Base-by-base conservation (phyloP, 2,888 invertebrate genomes). In the Stegophylla sp. region DNA sequence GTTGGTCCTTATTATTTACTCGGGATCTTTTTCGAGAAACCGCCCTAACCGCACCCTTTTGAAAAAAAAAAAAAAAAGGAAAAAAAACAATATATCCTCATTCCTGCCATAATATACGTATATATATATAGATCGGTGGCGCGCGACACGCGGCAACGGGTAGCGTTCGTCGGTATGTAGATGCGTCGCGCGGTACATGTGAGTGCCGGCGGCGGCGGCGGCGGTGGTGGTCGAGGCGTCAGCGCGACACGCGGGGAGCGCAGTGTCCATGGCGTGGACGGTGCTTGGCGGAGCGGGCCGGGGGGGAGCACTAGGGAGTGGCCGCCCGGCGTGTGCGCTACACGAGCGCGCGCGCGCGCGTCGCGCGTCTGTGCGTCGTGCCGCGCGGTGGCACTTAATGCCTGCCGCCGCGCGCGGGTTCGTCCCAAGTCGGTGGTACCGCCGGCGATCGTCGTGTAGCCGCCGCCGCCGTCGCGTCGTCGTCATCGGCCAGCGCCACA, bases 301-400 rank as follows among this genome's bases (percentile, higher is more conserved):
- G n/a, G n/a, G n/a, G 26, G 45, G 20, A 53, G 34, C 41, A 51
- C 51, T 64, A 51, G 75, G 75, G 75, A 75, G 75, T 75, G 75
- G 75, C 23, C 64, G 75, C 23, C 17, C 41, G 75, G 23, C 23
- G 34, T n/a, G 64, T 23, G 64, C 64, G 64, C 23, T n/a, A n/a
- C n/a, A 51, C 51, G 73, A n/a, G 59, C 12, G 17, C 28, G 34
- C 43, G 43, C 64, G 13, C 43, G 56, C 10, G 56, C 5, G 10
- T n/a, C 17, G 45, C 59, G 73, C 43, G 72, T 23, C 26, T 26
- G n/a, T 28, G 43, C 43, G 66, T 69, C 61, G 51, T 34, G 34
- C 63, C 63, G 17, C 20, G 69, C 20, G 75, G 74, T 48, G 74
- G 61, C 61, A 63, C 48, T 74, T 74, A 20, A 34, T 51, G 64